phyloP scores from a whole-genome alignment of 2,888 invertebrate species.

The Lepidochrysops patricia region DNA sequence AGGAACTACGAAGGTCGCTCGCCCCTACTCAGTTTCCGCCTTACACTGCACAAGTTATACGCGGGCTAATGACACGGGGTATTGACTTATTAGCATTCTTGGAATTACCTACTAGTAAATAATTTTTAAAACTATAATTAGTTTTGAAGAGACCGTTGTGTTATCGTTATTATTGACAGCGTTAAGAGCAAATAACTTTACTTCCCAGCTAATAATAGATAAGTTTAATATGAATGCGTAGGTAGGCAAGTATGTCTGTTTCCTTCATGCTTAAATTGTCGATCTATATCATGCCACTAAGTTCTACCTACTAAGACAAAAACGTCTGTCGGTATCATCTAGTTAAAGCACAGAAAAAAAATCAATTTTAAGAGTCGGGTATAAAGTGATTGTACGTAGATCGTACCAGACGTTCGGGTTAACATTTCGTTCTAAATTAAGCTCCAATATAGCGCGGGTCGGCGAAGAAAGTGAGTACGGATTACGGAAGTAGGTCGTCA shows the following conservation, averaged over 20 bases:
- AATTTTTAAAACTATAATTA: too few relatives aligned
- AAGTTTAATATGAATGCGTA: too few relatives aligned
- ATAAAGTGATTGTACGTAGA: neutral
- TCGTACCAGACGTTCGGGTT: neutral
- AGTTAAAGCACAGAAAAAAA: too few relatives aligned
- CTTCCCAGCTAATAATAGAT: too few relatives aligned
- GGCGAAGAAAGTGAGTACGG: neutral
- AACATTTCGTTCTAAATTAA: neutral
- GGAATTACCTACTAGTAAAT: neutral
- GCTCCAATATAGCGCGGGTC: neutral
- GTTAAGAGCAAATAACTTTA: too few relatives aligned
- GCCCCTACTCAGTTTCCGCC: neutral
- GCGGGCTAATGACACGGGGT: neutral
- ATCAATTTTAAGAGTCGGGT: too few relatives aligned
- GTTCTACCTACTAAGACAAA: too few relatives aligned
- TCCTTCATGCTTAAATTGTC: too few relatives aligned
- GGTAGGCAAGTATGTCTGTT: too few relatives aligned
- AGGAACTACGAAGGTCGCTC: neutral
- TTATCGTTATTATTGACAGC: neutral
- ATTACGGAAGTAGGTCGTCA: neutral
- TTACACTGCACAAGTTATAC: neutral
- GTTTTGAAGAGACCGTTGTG: too few relatives aligned
- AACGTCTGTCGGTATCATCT: too few relatives aligned
- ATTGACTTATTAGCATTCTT: constrained; percentile 4
- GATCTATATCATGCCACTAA: too few relatives aligned